Evolutionary conservation across 2,797 vertebrate species (phyloP), one percentile per base, ranked within the genome.

Genomic region (Poeciliopsis presidionis): DNA sequence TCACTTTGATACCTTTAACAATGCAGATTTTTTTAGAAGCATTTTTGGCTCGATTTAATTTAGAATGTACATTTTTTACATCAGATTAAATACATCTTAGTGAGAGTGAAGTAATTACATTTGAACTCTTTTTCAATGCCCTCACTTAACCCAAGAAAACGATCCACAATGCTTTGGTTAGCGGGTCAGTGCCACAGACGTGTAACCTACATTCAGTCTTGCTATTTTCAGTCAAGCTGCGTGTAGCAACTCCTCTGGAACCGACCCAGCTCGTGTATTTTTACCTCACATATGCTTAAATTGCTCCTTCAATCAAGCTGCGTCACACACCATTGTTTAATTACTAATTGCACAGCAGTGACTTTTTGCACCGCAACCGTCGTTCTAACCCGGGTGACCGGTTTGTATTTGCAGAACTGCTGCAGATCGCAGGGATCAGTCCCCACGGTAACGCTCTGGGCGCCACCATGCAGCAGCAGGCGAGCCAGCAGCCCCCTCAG

Each of bases 351-450:
- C 47, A 18, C 45, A 77, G 46, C 53, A 67, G 25, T 65, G 6
- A 12, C 5, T 4, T 46, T 45, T 53, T 57, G 16, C 7, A 28
- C 47, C 61, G 76, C 13, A 41, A 49, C 57, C 46, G 45, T 16
- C 72, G 71, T 33, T 46, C 39, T 72, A 46, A 87, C 73, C 3
- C 20, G 67, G 9, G 41, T 9, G 51, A 14, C 14, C 33, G 57
- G 16, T 70, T 79, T 93, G 72, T 73, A 80, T 69, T 87, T 87
- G 79, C 89, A 99, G 98, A 98, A 70, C 95, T 99, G 67, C 95
- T 99, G 92, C 98, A 99, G 94, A 98, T 99, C 20, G 97, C 98
- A 80, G 98, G 98, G 25, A 99, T 99, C 88, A 98, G 96, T 87
- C 97, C 97, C 77, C 98, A 99, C 1, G 97, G 98, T 73, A 99